Evolutionary conservation across 1,140 invertebrate species (phyloP).

Genomic region (Cotesia typhae): DNA sequence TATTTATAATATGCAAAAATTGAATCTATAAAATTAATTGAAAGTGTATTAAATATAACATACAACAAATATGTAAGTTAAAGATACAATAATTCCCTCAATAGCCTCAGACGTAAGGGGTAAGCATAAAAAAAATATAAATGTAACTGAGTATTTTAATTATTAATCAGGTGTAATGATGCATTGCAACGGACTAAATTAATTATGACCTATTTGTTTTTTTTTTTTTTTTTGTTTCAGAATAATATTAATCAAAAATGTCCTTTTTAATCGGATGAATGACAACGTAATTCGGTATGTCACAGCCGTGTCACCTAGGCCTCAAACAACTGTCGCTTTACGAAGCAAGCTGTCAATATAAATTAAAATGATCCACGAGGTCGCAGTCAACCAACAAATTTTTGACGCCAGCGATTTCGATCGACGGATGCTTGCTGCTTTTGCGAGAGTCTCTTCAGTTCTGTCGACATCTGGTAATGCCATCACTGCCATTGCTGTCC

Average conservation of each 20-base stretch:
- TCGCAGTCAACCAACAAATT: slow-evolving; percentile 13
- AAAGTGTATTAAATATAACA: too few relatives aligned
- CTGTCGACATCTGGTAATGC: not conserved
- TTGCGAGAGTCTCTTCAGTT: not conserved
- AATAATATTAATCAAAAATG: not conserved
- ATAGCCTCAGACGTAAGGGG: too few relatives aligned
- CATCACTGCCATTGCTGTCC: not conserved
- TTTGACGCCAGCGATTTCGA: not conserved
- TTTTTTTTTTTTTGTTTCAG: not conserved
- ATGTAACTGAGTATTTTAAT: not conserved
- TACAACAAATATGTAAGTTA: too few relatives aligned
- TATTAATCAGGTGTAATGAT: too few relatives aligned
- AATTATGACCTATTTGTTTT: not conserved
- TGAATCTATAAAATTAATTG: too few relatives aligned
- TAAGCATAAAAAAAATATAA: not conserved
- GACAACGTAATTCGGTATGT: slow-evolving; percentile 30
- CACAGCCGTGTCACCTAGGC: slow-evolving; percentile 19
- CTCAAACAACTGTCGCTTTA: slow-evolving; percentile 24
- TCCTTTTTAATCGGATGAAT: slow-evolving; percentile 23
- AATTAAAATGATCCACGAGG: slow-evolving; percentile 31
- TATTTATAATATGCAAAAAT: too few relatives aligned
- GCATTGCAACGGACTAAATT: too few relatives aligned
- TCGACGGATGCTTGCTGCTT: not conserved
- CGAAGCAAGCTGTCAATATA: slow-evolving; percentile 35
- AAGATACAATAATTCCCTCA: too few relatives aligned